Conservation (phyloP, 2,113 vertebrate species). For the Sturnus vulgaris region DNA sequence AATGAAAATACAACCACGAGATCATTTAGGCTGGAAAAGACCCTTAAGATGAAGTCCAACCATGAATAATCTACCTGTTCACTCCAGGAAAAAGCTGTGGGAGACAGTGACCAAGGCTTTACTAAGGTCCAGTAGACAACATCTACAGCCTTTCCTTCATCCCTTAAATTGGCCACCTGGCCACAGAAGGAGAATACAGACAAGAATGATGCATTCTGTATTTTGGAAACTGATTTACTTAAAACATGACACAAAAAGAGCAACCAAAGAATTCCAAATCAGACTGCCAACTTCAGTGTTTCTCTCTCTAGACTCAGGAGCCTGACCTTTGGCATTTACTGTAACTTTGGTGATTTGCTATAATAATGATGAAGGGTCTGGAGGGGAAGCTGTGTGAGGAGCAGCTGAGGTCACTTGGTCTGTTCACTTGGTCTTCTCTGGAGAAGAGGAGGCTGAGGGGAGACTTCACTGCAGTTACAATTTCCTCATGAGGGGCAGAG, state of each 20-base stretch:
- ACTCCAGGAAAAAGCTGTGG: background rate
- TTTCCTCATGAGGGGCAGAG: fast-evolving
- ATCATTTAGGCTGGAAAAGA: background rate
- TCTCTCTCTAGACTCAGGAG: background rate
- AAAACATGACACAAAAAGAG: background rate
- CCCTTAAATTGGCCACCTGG: too few relatives aligned
- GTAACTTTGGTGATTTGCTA: background rate
- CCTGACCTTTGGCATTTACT: background rate
- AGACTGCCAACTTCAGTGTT: fast-evolving
- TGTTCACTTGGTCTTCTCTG: background rate
- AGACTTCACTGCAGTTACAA: fast-evolving
- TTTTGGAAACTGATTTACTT: background rate
- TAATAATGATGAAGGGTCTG: background rate
- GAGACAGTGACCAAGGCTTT: background rate
- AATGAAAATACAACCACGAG: background rate
- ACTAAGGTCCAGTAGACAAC: background rate
- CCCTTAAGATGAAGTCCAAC: background rate
- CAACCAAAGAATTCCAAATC: background rate
- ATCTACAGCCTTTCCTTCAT: background rate
- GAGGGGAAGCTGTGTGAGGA: background rate
- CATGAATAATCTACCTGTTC: background rate
- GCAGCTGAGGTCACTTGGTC: background rate
- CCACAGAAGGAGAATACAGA: background rate
- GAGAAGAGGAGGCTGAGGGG: background rate
- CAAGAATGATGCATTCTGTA: background rate